Conservation (phyloP, 2,113 vertebrate species). For the Rhea americana region DNA sequence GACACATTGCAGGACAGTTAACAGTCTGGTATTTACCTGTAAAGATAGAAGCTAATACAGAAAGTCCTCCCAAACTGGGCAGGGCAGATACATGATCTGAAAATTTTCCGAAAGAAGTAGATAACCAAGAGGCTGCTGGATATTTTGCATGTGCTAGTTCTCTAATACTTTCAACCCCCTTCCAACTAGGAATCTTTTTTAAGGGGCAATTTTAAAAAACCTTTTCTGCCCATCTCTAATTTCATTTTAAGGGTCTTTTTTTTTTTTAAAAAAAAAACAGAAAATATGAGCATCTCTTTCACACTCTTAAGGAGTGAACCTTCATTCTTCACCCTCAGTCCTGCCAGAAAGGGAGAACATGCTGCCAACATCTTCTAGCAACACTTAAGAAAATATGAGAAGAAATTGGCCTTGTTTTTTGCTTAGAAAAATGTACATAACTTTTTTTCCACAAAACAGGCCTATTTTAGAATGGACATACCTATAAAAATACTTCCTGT, state of each 20-base stretch:
- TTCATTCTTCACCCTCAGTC: slow-evolving; percentile 59
- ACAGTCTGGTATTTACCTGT: not conserved
- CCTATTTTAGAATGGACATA: slow-evolving; percentile 8
- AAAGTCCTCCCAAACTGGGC: not conserved
- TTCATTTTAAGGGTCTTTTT: slow-evolving; percentile 43
- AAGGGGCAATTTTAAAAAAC: not conserved
- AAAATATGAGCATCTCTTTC: slow-evolving; percentile 61
- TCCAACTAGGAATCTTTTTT: not conserved
- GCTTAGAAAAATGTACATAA: slow-evolving; percentile 28
- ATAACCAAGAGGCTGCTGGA: fast-evolving
- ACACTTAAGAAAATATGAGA: slow-evolving; percentile 52
- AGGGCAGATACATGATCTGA: not conserved
- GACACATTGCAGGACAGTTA: not conserved
- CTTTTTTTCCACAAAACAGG: not conserved
- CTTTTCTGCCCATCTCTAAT: slow-evolving; percentile 33
- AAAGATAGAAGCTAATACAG: not conserved
- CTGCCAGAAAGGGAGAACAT: slow-evolving; percentile 55
- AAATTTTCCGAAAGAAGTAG: not conserved
- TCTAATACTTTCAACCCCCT: not conserved
- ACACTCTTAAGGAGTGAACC: slow-evolving; percentile 57
- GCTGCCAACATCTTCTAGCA: slow-evolving; percentile 60
- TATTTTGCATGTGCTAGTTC: not conserved
- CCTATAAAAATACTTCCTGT: not conserved
- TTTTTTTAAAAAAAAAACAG: slow-evolving; percentile 28
- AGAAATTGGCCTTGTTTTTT: slow-evolving; percentile 42